These are phyloP conservation scores for Aproaerema taeniolella DNA, from an alignment of 2,888 invertebrate genomes.

Conservation along the genomic window DNA sequence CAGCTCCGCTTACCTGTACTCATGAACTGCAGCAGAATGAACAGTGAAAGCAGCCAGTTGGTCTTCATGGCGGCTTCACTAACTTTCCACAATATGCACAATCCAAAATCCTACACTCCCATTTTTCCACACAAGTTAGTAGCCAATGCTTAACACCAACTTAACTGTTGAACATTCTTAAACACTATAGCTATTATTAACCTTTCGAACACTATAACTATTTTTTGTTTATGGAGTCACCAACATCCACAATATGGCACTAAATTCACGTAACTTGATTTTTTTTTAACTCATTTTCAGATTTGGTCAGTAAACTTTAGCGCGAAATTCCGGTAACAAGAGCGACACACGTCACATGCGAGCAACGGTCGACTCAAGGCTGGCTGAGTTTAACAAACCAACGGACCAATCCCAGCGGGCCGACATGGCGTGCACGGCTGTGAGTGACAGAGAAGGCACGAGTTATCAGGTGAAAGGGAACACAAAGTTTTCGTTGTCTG, in stretches of 20 bases:
- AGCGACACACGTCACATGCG: conserved; percentile 42
- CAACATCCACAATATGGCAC: conserved; percentile 31
- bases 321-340: conserved; percentile 43
- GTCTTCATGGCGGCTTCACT: conserved; percentile 50
- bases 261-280: conserved; percentile 35
- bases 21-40: conserved; percentile 65
- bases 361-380: conserved; percentile 63
- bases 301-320: conserved; percentile 53
- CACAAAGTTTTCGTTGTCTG: conserved; percentile 41
- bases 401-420: conserved; percentile 28
- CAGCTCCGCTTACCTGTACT: conserved; percentile 68
- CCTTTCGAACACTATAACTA: conserved; percentile 22
- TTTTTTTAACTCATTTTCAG: conserved; percentile 42
- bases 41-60: conserved; percentile 65
- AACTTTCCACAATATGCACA: conserved; percentile 56
- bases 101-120: conserved; percentile 55
- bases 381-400: conserved; percentile 52
- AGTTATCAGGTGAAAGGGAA: conserved; percentile 20
- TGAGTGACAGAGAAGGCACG: conserved; percentile 37
- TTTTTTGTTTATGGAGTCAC: conserved; percentile 25
- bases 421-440: conserved; percentile 10
- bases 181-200: conserved; percentile 6
- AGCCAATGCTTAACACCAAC: conserved; percentile 47
- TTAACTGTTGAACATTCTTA: conserved; percentile 44
- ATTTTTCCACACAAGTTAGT: conserved; percentile 47